phyloP scores from a whole-genome alignment of 1,140 invertebrate genomes.

The Bactericera cockerelli region DNA sequence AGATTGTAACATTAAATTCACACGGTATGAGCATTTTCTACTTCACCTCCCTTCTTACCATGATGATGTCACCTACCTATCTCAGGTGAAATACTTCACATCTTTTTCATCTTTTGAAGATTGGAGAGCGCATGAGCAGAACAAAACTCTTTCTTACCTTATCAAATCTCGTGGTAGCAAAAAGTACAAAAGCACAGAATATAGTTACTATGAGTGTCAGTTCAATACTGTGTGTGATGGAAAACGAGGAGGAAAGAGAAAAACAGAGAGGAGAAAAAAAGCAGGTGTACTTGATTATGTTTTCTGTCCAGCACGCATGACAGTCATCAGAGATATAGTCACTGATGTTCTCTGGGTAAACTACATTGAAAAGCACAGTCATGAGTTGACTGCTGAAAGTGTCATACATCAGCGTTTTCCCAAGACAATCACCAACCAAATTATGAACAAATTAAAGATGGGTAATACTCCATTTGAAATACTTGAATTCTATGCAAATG shows the following conservation, averaged over 20 bases:
- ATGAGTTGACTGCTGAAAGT: not conserved
- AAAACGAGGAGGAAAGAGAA: not conserved
- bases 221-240: not conserved
- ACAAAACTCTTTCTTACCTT: not conserved
- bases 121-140: not conserved
- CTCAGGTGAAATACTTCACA: not conserved
- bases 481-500: not conserved
- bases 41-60: not conserved
- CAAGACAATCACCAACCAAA: not conserved
- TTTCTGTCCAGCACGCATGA: not conserved
- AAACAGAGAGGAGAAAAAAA: not conserved
- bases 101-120: not conserved
- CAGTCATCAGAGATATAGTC: not conserved
- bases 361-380: slow-evolving; percentile 1
- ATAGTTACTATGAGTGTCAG: slow-evolving; percentile 1
- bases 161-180: not conserved
- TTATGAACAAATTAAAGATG: not conserved
- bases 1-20: not conserved
- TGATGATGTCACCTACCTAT: not conserved
- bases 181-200: not conserved
- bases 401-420: not conserved
- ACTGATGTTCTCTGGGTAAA: not conserved
- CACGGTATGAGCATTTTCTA: not conserved
- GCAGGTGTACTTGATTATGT: not conserved
- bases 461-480: not conserved